phyloP scores from a whole-genome alignment of 2,113 vertebrate species.

The Bubo bubo region DNA sequence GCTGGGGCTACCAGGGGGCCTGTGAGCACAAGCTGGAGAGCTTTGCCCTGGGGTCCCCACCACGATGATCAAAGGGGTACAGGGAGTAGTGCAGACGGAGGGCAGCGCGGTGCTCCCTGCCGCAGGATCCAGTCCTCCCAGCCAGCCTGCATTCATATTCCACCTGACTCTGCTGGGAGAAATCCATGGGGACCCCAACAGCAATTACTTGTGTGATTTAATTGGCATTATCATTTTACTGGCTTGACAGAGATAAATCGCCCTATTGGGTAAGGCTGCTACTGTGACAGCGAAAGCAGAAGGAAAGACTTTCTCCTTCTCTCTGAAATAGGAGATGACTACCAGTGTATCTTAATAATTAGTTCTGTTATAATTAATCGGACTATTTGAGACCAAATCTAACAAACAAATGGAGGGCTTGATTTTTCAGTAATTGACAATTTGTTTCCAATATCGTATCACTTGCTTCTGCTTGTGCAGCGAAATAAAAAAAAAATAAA shows the following conservation, averaged over 20 bases:
- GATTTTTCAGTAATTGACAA: constrained; percentile 70
- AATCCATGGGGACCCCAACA: constrained; percentile 79
- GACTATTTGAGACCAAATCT: constrained; percentile 73
- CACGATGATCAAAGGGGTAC: fast-evolving
- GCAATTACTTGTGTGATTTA: constrained; percentile 92
- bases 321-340: constrained; percentile 59
- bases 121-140: neutral
- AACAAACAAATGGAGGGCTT: constrained; percentile 72
- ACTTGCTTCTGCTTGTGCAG: neutral
- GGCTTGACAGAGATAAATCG: constrained; percentile 92
- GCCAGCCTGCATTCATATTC: constrained; percentile 79
- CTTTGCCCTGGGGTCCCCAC: neutral
- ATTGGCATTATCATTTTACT: constrained; percentile 95
- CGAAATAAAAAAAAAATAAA: neutral
- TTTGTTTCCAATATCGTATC: constrained; percentile 56
- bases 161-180: constrained; percentile 76
- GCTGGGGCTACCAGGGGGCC: neutral
- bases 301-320: constrained; percentile 43
- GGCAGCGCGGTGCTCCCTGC: neutral
- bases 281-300: constrained; percentile 62
- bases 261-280: constrained; percentile 69
- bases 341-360: constrained; percentile 76
- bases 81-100: neutral
- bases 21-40: neutral
- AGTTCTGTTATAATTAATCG: constrained; percentile 74